Evolutionary conservation across 2,113 vertebrate species (phyloP).

Genomic region (Tretioscincus oriximinensis): DNA sequence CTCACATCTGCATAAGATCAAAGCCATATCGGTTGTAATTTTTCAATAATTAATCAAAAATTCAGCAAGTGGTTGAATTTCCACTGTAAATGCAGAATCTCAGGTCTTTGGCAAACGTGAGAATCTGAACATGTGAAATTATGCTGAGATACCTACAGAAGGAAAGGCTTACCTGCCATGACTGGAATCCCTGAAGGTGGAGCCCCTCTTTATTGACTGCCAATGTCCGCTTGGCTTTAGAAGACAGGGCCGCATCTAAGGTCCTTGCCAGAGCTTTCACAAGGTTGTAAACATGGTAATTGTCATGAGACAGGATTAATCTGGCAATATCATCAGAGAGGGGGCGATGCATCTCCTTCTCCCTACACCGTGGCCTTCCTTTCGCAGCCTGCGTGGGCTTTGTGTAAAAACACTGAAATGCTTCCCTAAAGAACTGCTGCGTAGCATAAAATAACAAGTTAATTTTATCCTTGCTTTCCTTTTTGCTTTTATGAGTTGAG

Average conservation of each 20-base stretch:
- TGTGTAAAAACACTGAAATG: neutral
- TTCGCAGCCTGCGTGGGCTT: neutral
- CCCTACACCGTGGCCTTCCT: neutral
- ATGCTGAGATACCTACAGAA: neutral
- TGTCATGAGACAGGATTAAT: neutral
- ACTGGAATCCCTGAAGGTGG: neutral
- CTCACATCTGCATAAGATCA: too few relatives aligned
- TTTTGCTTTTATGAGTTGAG: neutral
- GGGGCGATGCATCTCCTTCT: neutral
- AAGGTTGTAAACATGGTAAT: neutral
- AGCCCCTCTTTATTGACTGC: neutral
- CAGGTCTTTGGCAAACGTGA: neutral
- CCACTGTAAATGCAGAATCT: neutral
- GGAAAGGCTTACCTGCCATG: neutral
- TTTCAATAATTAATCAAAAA: too few relatives aligned
- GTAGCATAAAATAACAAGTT: neutral
- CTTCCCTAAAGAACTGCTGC: neutral
- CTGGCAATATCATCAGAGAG: neutral
- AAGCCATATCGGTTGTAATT: too few relatives aligned
- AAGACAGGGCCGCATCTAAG: too few relatives aligned
- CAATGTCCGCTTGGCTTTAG: neutral
- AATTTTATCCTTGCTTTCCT: accelerated
- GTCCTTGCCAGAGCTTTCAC: neutral
- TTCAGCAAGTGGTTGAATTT: too few relatives aligned
- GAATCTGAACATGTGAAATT: neutral